Percentiles rank a stretch among this genome's conserved stretches.
Conservation (phyloP, 2,113 vertebrate species). For the Nothocercus nigrocapillus region DNA sequence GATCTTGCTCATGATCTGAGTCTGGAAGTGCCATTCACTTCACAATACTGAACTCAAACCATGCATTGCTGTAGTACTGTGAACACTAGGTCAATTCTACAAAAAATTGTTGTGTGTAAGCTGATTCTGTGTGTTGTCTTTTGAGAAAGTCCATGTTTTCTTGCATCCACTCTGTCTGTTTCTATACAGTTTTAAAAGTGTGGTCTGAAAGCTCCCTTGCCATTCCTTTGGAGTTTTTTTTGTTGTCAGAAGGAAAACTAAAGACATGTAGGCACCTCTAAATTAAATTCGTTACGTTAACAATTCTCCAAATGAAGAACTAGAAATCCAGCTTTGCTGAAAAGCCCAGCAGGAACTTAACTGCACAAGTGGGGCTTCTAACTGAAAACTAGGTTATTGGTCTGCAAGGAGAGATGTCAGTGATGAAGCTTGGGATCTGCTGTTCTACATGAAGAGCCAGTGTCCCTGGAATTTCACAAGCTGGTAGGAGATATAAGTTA, state of each 20-base stretch:
- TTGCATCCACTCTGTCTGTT: background rate
- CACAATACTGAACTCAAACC: background rate
- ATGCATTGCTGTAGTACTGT: background rate
- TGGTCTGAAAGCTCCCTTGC: background rate
- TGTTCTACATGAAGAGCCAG: background rate
- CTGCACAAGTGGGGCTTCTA: background rate
- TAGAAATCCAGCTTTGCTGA: background rate
- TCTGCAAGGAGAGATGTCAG: background rate
- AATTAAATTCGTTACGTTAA: background rate
- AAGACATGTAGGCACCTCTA: background rate
- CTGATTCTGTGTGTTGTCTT: background rate
- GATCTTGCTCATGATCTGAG: background rate
- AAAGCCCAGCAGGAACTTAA: background rate
- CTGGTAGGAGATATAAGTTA: background rate
- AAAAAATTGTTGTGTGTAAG: background rate
- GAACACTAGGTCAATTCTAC: background rate
- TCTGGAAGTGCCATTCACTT: background rate
- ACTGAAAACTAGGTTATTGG: background rate
- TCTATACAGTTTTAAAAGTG: background rate
- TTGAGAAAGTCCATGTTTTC: background rate
- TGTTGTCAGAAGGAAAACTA: background rate
- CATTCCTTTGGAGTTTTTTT: background rate
- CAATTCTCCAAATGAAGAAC: background rate
- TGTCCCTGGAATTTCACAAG: background rate
- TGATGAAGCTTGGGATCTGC: background rate